Conservation (phyloP, 2,888 invertebrate species). For the Caenorhabditis virilis region DNA sequence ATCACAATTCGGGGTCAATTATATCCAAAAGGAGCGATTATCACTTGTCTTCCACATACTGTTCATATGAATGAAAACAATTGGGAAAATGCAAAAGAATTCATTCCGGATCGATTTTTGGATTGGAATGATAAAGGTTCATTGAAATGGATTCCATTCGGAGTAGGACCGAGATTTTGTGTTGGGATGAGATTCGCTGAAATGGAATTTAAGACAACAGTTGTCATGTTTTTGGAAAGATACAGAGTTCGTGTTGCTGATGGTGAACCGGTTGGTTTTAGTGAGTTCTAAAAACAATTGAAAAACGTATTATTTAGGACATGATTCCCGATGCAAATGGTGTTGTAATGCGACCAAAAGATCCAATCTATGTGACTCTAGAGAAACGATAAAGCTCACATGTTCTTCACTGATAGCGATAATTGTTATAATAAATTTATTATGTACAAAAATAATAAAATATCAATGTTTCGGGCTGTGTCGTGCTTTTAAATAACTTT, state of each 20-base stretch:
- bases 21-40: conserved; percentile 38
- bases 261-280: conserved; percentile 10
- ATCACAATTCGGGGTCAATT: conserved; percentile 42
- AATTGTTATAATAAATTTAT: too few relatives aligned
- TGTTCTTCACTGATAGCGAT: too few relatives aligned
- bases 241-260: conserved; percentile 28
- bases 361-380: conserved; percentile 8
- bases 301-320: not conserved
- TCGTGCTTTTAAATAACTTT: too few relatives aligned
- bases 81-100: conserved; percentile 56
- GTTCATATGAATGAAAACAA: conserved; percentile 37
- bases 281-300: not conserved
- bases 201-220: conserved; percentile 61
- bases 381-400: too few relatives aligned
- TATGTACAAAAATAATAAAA: too few relatives aligned
- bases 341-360: conserved; percentile 31
- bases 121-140: conserved; percentile 30
- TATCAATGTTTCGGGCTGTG: too few relatives aligned
- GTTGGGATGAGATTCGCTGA: conserved; percentile 65
- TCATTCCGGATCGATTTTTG: conserved; percentile 53
- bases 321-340: conserved; percentile 25
- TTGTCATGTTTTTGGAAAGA: conserved; percentile 43
- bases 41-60: conserved; percentile 30
- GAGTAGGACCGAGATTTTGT: conserved; percentile 63
- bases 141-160: conserved; percentile 63